These are phyloP conservation scores for Eumaeus atala DNA, from an alignment of 1,140 invertebrate genomes.

Conservation along the genomic window DNA sequence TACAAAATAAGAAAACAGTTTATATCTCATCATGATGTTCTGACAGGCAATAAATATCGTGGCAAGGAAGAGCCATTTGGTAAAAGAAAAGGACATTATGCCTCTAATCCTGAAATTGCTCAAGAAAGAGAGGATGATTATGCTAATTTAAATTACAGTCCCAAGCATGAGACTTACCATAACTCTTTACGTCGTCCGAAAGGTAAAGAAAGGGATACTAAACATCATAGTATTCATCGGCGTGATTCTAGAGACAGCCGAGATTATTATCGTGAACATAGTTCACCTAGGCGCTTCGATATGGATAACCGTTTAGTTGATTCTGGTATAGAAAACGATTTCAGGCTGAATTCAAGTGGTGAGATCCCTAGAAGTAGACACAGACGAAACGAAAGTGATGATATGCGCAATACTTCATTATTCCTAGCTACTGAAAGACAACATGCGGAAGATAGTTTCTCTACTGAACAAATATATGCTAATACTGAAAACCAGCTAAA, in stretches of 20 bases:
- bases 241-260: constrained; percentile 67
- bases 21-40: constrained; percentile 73
- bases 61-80: constrained; percentile 62
- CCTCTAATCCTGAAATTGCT: constrained; percentile 76
- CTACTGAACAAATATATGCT: constrained; percentile 61
- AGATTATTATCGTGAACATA: constrained; percentile 66
- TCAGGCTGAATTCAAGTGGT: constrained; percentile 80
- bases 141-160: constrained; percentile 55
- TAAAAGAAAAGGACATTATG: constrained; percentile 73
- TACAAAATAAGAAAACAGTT: constrained; percentile 67
- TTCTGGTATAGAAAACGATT: constrained; percentile 87
- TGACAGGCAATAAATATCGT: constrained; percentile 66
- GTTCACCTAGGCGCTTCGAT: constrained; percentile 63
- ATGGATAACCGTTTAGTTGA: constrained; percentile 80
- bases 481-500: constrained; percentile 56
- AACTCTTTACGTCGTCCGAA: constrained; percentile 72
- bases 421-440: constrained; percentile 79
- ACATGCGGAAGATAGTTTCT: constrained; percentile 77
- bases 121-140: constrained; percentile 66
- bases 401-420: constrained; percentile 77
- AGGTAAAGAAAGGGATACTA: constrained; percentile 58
- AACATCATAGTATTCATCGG: constrained; percentile 60
- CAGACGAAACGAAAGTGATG: constrained; percentile 73
- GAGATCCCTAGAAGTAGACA: constrained; percentile 67
- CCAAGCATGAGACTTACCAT: constrained; percentile 71